These are phyloP conservation scores for Phrynocephalus forsythii DNA, from an alignment of 2,797 vertebrate genomes.

Conservation along the genomic window DNA sequence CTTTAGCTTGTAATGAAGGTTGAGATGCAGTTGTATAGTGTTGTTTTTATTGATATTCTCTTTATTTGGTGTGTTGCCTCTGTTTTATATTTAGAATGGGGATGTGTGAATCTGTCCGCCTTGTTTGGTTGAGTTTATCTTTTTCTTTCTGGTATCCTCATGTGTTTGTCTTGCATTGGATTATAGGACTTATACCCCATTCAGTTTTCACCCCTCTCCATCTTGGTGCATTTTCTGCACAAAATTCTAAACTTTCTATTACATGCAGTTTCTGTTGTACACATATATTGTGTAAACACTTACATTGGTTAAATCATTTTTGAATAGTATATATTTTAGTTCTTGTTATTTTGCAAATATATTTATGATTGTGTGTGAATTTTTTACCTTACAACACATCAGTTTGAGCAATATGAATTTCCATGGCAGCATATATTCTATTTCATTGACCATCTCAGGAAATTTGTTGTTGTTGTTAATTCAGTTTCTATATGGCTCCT, in stretches of 20 bases:
- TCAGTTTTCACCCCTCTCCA: neutral
- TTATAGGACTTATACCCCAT: neutral
- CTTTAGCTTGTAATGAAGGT: neutral
- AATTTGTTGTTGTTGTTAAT: too few relatives aligned
- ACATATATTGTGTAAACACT: neutral
- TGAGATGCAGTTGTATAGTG: neutral
- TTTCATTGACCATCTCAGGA: neutral
- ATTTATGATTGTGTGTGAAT: neutral
- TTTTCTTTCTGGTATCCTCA: too few relatives aligned
- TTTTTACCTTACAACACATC: neutral
- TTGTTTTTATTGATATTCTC: neutral
- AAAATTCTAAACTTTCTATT: too few relatives aligned
- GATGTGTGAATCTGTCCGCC: too few relatives aligned
- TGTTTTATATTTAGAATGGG: neutral
- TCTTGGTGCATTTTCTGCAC: neutral
- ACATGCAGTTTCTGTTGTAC: neutral
- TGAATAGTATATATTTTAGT: neutral
- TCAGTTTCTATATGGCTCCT: too few relatives aligned
- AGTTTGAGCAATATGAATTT: neutral
- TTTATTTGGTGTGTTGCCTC: neutral
- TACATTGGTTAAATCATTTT: neutral
- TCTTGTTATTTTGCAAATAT: neutral
- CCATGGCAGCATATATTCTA: neutral
- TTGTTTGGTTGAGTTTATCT: too few relatives aligned
- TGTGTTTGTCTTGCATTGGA: neutral